Evolutionary conservation across 2,888 invertebrate genomes (phyloP), one percentile per base, ranked within the genome.

Genomic region (Agriopis leucophaearia): DNA sequence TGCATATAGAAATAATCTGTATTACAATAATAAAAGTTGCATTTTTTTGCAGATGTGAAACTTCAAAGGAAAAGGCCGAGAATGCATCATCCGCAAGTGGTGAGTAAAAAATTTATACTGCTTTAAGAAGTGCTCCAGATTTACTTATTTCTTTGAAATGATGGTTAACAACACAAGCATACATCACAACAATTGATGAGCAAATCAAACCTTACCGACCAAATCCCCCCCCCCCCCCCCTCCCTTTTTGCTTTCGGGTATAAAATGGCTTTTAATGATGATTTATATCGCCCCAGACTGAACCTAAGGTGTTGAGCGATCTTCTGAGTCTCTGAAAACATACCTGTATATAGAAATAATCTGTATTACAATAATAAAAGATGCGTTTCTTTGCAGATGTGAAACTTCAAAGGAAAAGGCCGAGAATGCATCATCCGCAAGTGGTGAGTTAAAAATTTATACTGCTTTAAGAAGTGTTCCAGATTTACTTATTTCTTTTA

Each of bases 281-380:
- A 81, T 74, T 74, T 64, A 80, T 86, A 88, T 87, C 86, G 87
- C 88, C 88, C 88, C 88, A 87, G 87, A 86, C 88, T 83, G 88
- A 88, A 82, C 64, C 71, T 61, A 69, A 52, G 69, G 66, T 87
- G 88, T 85, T 82, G 88, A 87, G 81, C 71, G 85, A 86, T 86
- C 78, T 72, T 59, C 85, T 85, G 83, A 84, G 68, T 8, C 9
- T 13, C 27, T 27, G 27, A 27, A 27, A 27, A 27, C 27, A 27
- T 27, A 27, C 5, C 5, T 5, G 3, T 27, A 4, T 27, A 27
- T 27, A 4, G 1, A 27, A 27, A 27, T 27, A 27, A 3, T 5
- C 3, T 27, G 27, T 27, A 27, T 27, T 10, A 16, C 12, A 6
- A 48, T 48, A 5, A 10, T 48, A 48, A 48, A 2, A 16, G 4